These are phyloP conservation scores for Lordiphosa collinella DNA, from an alignment of 1,140 invertebrate genomes.

Conservation along the genomic window DNA sequence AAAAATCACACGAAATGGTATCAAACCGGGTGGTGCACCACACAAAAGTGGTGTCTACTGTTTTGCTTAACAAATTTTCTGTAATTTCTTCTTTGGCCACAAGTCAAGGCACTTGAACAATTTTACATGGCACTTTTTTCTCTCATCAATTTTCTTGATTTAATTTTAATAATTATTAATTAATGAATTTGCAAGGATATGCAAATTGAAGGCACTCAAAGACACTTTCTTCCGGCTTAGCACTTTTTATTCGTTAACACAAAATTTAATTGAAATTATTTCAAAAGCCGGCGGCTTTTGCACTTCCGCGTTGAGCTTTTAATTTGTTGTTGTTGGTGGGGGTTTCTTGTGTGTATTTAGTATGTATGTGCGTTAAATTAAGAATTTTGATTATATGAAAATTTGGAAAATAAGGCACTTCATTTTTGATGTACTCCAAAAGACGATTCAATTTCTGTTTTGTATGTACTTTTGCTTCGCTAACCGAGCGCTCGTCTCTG, in stretches of 20 bases:
- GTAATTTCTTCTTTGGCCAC: constrained; percentile 35
- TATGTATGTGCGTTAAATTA: too few relatives aligned
- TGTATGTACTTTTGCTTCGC: constrained; percentile 12
- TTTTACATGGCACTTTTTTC: constrained; percentile 11
- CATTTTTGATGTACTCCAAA: too few relatives aligned
- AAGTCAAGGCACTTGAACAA: constrained; percentile 54
- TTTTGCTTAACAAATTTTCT: constrained; percentile 16
- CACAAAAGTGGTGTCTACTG: constrained; percentile 3
- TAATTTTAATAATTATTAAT: constrained; percentile 30
- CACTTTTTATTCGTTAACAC: constrained; percentile 7
- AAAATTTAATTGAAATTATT: constrained; percentile 9
- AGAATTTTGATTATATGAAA: too few relatives aligned
- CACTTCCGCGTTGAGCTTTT: constrained; percentile 49
- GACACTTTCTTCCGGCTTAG: constrained; percentile 30
- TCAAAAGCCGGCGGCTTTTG: constrained; percentile 63
- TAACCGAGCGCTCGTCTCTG: constrained; percentile 55
- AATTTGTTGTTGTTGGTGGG: constrained; percentile 1
- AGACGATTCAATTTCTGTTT: not conserved
- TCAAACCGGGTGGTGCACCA: not conserved
- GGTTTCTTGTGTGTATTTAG: not conserved
- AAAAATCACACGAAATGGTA: constrained; percentile 3
- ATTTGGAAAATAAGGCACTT: too few relatives aligned
- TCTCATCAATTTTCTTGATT: constrained; percentile 22
- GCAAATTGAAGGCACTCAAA: constrained; percentile 53
- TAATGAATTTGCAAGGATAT: constrained; percentile 62